Conservation (phyloP, 2,113 vertebrate species). For the Alexandromys fortis region DNA sequence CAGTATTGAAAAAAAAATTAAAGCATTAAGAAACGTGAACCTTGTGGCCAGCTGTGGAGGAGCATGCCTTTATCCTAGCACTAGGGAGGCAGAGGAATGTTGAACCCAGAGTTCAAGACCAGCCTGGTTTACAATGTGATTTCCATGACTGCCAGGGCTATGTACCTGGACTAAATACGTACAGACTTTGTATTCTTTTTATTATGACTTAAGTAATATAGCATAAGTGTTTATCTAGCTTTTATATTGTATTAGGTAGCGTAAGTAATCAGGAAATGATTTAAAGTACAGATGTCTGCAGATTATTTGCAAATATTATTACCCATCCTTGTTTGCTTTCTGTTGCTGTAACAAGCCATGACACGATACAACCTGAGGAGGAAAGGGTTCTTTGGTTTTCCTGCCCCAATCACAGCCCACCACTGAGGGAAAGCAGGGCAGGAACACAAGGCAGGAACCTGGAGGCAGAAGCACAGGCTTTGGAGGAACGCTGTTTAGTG, state of each 20-base stretch:
- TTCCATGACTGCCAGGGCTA: not conserved
- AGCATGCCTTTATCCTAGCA: not conserved
- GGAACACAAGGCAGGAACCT: not conserved
- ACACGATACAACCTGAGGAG: not conserved
- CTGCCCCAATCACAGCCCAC: not conserved
- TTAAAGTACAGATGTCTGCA: not conserved
- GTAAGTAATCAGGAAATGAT: not conserved
- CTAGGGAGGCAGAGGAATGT: not conserved
- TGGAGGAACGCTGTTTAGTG: not conserved
- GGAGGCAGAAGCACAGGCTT: not conserved
- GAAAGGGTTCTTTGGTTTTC: not conserved
- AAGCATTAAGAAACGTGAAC: not conserved
- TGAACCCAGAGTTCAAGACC: not conserved
- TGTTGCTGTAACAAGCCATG: not conserved
- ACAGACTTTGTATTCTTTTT: not conserved
- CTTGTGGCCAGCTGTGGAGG: not conserved
- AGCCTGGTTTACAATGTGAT: not conserved
- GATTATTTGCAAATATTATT: not conserved
- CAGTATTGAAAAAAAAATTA: no score
- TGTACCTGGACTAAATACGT: not conserved
- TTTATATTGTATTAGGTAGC: not conserved
- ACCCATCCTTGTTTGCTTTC: not conserved
- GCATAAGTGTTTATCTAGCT: not conserved
- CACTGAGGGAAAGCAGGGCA: not conserved
- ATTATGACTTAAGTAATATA: not conserved